Percentiles rank a stretch among this genome's conserved stretches.
Evolutionary conservation across 2,888 invertebrate species (phyloP).

Genomic region (Melieria omissa): DNA sequence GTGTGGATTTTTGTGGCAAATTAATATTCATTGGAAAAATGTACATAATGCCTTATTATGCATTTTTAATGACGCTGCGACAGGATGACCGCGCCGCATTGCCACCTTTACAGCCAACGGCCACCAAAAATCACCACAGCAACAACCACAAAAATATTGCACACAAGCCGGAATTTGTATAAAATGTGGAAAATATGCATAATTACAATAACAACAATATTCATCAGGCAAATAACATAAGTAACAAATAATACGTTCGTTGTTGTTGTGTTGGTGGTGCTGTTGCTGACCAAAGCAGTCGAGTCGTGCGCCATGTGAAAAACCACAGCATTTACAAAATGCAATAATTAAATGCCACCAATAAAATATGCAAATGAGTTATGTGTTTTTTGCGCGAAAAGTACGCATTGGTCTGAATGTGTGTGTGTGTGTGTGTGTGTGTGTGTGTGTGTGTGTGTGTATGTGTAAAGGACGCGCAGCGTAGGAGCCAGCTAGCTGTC

Average conservation of each 20-base stretch:
- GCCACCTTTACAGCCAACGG: conserved; percentile 2
- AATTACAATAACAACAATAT: neutral
- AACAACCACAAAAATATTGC: neutral
- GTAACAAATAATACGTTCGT: neutral
- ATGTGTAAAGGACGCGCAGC: no score
- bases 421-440: neutral
- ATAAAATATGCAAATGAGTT: conserved; percentile 63
- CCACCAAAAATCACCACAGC: neutral
- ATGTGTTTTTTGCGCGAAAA: conserved; percentile 38
- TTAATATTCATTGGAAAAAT: neutral
- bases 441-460: neutral
- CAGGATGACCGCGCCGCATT: conserved; percentile 12
- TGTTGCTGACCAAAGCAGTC: conserved; percentile 12
- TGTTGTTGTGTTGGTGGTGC: conserved; percentile 11
- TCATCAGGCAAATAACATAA: no score
- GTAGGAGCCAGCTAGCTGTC: no score
- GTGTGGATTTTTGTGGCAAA: neutral
- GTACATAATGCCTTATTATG: conserved; percentile 16
- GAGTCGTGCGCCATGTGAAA: conserved; percentile 12
- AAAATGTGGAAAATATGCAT: neutral
- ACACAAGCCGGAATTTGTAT: no score
- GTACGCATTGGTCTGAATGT: neutral
- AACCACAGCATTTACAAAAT: conserved; percentile 49
- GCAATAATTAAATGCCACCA: conserved; percentile 63
- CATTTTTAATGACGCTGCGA: conserved; percentile 21